These are phyloP conservation scores for Pomatorhinus ruficollis DNA, from an alignment of 2,113 vertebrate genomes.

Conservation along the genomic window DNA sequence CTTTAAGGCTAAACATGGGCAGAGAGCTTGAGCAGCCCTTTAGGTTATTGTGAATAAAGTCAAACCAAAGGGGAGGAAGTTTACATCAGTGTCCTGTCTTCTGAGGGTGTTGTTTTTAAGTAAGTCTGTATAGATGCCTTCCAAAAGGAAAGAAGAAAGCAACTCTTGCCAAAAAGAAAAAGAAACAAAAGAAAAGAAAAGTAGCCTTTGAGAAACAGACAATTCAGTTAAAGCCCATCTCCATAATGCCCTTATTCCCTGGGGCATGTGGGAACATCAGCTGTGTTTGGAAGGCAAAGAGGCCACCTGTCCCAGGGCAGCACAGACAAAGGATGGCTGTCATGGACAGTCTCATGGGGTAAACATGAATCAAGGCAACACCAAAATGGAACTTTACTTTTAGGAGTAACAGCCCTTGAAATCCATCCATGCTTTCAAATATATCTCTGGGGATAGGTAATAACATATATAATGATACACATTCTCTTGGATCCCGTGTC, in stretches of 20 bases:
- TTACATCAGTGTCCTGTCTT: background rate
- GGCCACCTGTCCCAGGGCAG: conserved; percentile 2
- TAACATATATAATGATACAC: background rate
- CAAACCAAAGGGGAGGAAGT: background rate
- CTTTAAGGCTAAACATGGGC: background rate
- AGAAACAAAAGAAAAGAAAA: background rate
- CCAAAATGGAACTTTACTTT: background rate
- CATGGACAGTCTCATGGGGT: background rate
- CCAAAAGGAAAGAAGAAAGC: background rate
- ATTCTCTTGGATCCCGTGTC: background rate
- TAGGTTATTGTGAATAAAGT: background rate
- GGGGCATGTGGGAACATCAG: background rate
- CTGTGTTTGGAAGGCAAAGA: conserved; percentile 2
- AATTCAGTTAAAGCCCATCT: conserved; percentile 17
- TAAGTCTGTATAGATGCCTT: background rate
- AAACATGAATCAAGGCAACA: background rate
- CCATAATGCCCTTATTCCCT: conserved; percentile 17
- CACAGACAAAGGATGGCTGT: conserved; percentile 4
- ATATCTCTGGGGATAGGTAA: background rate
- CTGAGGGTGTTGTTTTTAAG: background rate
- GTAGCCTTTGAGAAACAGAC: background rate
- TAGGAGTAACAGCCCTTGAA: background rate
- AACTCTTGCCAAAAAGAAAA: background rate
- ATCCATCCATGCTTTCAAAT: background rate
- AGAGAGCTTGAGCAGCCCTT: background rate